Evolutionary conservation across 2,888 invertebrate species (phyloP), one percentile per base, ranked within the genome.

Genomic region (Himalopsyche kuldschensis): DNA sequence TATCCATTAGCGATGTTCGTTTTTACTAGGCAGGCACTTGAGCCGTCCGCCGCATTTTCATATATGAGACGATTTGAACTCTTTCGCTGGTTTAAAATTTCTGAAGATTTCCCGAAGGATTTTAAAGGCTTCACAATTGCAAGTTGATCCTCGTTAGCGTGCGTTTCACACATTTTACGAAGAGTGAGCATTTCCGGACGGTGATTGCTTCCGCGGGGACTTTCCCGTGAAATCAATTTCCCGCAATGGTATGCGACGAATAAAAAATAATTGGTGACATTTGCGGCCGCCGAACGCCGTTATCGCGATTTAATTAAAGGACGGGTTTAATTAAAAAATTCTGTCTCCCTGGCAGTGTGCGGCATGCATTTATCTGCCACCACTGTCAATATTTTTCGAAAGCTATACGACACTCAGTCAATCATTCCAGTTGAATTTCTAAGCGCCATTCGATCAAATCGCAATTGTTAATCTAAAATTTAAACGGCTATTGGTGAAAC

Each of bases 221-320:
- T 32, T 41, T 41, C 78, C 30, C 31, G 46, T 78, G 78, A 69
- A 81, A 79, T 76, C 63, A 78, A 76, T 79, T 46, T 75, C 78
- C 78, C 35, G 78, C 17, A 27, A 75, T 47, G 55, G 79, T 76
- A 77, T 75, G 81, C 78, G 78, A 27, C 78, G 78, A 77, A 82
- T 82, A 80, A 84, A 82, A 79, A 80, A 84, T 84, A 81, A 84
- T 82, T 69, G 79, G 82, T 80, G 82, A 83, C 84, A 80, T 83
- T 83, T 84, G 82, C 79, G 85, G 84, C 55, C 47, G 77, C 48
- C 55, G 75, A 55, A 35, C 78, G 46, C 32, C 35, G 83, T 84
- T 85, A 85, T 84, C 84, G 84, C 81, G 80, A 80, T 85, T 85
- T 84, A 84, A 85, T 85, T 85, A 81, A 79, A 79, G 79, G 78